Evolutionary conservation across 2,797 vertebrate genomes (phyloP).

Genomic region (Salarias fasciatus): DNA sequence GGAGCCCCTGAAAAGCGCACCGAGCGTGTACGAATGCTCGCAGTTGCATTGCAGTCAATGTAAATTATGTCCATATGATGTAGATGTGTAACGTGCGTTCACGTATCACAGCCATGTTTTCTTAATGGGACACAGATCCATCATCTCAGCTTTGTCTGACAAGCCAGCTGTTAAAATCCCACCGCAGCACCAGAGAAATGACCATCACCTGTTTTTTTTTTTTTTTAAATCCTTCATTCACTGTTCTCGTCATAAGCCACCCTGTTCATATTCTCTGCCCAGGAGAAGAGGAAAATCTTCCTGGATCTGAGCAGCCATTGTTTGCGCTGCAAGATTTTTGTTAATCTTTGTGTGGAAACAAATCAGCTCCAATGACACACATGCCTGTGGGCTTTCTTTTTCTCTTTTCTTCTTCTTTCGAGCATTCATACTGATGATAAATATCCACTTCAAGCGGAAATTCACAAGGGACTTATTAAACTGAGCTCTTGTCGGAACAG

Average conservation of each 20-base stretch:
- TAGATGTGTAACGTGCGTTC: too few species aligned
- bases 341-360: slow-evolving; percentile 37
- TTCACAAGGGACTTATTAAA: background rate
- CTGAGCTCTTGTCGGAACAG: background rate
- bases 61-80: too few species aligned
- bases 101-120: slow-evolving; percentile 24
- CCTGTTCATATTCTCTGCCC: background rate
- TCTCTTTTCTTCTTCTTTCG: slow-evolving; percentile 1
- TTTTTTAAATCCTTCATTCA: too few species aligned
- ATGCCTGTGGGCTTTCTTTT: slow-evolving; percentile 12
- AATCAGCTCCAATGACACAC: slow-evolving; percentile 4
- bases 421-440: background rate
- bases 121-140: slow-evolving; percentile 68
- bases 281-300: background rate
- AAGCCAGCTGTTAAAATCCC: slow-evolving; percentile 65
- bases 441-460: slow-evolving; percentile 1
- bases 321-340: slow-evolving; percentile 2
- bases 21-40: too few species aligned
- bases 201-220: slow-evolving; percentile 35
- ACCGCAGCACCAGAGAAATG: slow-evolving; percentile 54
- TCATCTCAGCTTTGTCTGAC: slow-evolving; percentile 64
- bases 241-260: background rate
- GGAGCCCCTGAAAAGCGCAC: too few species aligned
- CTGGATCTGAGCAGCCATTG: slow-evolving; percentile 25
- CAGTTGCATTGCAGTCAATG: too few species aligned